phyloP scores from a whole-genome alignment of 35 echinoderm and acorn worm species.

The Strongylocentrotus purpuratus region DNA sequence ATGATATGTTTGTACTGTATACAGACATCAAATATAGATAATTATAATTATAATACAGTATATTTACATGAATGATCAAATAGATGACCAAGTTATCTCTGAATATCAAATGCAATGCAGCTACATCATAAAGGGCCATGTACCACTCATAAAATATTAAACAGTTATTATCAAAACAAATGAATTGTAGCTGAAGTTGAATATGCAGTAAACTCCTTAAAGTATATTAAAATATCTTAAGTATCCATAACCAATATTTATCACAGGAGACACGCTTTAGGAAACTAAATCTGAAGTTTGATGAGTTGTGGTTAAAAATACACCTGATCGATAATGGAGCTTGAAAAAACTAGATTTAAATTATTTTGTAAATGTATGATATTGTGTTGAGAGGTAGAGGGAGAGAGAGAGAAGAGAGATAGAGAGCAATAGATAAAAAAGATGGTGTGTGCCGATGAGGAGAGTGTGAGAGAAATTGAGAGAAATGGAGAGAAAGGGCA shows the following conservation, averaged over 20 bases:
- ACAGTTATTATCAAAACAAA: background rate
- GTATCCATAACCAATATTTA: too few relatives aligned
- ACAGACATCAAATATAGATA: conserved; percentile 34
- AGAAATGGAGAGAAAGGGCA: background rate
- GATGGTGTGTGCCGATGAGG: too few relatives aligned
- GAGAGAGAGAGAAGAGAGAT: background rate
- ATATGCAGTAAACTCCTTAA: background rate
- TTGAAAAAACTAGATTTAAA: background rate
- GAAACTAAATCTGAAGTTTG: background rate
- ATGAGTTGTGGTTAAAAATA: background rate
- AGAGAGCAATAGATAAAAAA: too few relatives aligned
- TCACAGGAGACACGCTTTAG: too few relatives aligned
- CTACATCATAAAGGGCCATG: background rate
- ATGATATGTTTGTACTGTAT: conserved; percentile 20
- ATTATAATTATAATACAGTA: conserved; percentile 5
- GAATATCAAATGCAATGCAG: background rate
- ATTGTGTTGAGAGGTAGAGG: background rate
- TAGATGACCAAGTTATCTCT: background rate
- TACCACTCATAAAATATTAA: background rate
- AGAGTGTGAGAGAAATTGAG: background rate
- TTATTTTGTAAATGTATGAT: background rate
- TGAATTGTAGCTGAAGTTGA: background rate
- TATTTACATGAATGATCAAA: conserved; percentile 21
- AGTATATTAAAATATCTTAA: background rate
- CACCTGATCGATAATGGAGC: background rate